These are phyloP conservation scores for Philopotamus ludificatus DNA, from an alignment of 1,140 invertebrate genomes.

Conservation along the genomic window DNA sequence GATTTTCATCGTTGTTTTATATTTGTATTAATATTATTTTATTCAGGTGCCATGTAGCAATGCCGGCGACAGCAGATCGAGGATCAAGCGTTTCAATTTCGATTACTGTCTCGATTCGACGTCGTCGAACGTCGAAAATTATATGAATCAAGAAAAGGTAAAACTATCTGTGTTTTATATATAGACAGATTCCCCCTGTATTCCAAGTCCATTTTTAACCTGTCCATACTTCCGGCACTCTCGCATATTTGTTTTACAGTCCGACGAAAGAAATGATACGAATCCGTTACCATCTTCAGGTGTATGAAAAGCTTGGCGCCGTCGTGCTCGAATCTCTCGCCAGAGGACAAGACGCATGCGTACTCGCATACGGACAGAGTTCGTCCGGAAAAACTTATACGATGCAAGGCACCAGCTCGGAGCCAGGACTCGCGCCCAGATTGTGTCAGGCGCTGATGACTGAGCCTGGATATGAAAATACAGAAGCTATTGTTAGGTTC, in stretches of 20 bases:
- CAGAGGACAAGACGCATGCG: constrained; percentile 62
- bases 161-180: neutral
- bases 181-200: neutral
- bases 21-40: neutral
- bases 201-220: neutral
- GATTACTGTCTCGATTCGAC: constrained; percentile 72
- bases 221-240: neutral
- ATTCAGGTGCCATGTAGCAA: constrained; percentile 61
- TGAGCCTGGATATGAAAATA: constrained; percentile 44
- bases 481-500: constrained; percentile 48
- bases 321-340: constrained; percentile 61
- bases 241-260: neutral
- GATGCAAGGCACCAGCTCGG: constrained; percentile 62
- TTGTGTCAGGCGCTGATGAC: constrained; percentile 54
- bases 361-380: constrained; percentile 78
- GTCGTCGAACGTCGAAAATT: constrained; percentile 51
- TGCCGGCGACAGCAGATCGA: constrained; percentile 65
- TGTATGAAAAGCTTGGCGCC: constrained; percentile 66
- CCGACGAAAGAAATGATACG: no score
- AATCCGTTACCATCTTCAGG: constrained; percentile 51
- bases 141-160: constrained; percentile 65
- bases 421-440: constrained; percentile 50
- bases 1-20: no score
- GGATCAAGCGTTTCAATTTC: constrained; percentile 66
- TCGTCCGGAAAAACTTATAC: constrained; percentile 78